A percentile compares a stretch with the other conserved stretches of the same genome.
phyloP scores from a whole-genome alignment of 2,113 vertebrate genomes.

The Pan troglodytes region DNA sequence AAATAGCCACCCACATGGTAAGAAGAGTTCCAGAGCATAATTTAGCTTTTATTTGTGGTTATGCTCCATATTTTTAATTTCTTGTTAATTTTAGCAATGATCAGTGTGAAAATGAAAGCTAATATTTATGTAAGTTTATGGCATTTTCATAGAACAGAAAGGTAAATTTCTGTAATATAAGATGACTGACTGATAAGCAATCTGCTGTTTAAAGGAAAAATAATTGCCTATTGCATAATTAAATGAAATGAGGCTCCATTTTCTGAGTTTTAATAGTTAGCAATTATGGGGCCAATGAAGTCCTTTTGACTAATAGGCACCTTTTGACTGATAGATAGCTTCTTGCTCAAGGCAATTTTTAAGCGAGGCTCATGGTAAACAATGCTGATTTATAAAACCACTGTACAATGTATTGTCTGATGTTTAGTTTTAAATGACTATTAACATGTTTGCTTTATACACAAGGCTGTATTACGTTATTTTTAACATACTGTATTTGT shows the following conservation, averaged over 20 bases:
- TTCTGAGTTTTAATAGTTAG: neutral
- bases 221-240: neutral
- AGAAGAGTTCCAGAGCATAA: conserved; percentile 43
- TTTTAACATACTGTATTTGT: neutral
- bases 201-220: neutral
- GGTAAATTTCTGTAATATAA: conserved; percentile 56
- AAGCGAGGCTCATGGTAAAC: neutral
- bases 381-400: neutral
- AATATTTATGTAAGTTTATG: neutral
- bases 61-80: neutral
- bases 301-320: neutral
- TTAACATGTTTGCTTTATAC: neutral
- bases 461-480: neutral
- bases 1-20: neutral
- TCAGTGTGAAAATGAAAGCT: neutral
- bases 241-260: neutral
- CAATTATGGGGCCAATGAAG: neutral
- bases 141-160: conserved; percentile 26
- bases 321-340: too few species aligned
- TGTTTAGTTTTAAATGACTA: neutral
- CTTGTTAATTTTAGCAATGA: neutral
- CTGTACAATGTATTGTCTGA: neutral
- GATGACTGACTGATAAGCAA: neutral
- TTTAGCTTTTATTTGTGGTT: conserved; percentile 14
- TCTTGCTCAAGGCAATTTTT: neutral